phyloP scores from a whole-genome alignment of 2,797 vertebrate species.

The Lacerta agilis region DNA sequence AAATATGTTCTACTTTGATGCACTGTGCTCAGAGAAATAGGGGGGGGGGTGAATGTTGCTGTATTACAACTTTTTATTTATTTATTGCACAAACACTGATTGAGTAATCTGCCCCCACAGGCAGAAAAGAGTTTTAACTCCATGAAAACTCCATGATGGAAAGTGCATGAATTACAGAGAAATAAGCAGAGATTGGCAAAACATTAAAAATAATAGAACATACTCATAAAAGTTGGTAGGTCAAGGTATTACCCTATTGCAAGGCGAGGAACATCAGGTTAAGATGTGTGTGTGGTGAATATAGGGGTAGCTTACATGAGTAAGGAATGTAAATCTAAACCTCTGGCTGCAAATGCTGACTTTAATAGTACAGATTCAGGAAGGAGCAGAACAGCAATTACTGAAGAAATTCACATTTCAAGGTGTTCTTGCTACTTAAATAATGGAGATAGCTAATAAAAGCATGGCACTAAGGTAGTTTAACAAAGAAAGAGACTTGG shows the following conservation, averaged over 20 bases:
- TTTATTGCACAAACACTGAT: conserved; percentile 36
- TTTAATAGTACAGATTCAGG: conserved; percentile 32
- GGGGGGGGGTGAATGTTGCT: conserved; percentile 10
- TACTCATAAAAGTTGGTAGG: conserved; percentile 24
- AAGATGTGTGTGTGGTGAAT: background rate
- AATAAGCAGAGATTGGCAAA: background rate
- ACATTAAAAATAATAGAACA: conserved; percentile 18
- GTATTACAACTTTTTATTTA: conserved; percentile 22
- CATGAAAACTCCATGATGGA: conserved; percentile 21
- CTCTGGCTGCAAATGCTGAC: conserved; percentile 22
- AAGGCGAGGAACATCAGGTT: background rate
- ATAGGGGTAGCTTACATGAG: conserved; percentile 18
- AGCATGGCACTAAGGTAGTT: conserved; percentile 41
- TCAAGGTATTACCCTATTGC: background rate
- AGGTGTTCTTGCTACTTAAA: conserved; percentile 38
- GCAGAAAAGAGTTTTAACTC: conserved; percentile 43
- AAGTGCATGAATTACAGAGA: conserved; percentile 35
- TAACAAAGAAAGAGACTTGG: conserved; percentile 52
- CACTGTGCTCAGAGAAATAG: background rate
- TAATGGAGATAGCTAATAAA: conserved; percentile 48
- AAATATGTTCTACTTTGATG: conserved; percentile 30
- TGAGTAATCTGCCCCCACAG: background rate
- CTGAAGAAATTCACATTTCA: conserved; percentile 38
- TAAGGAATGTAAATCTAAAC: conserved; percentile 32
- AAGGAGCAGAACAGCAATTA: conserved; percentile 38